Evolutionary conservation across 2,797 vertebrate genomes (phyloP), one percentile per base, ranked within the genome.

Genomic region (Gymnopithys bicolor): DNA sequence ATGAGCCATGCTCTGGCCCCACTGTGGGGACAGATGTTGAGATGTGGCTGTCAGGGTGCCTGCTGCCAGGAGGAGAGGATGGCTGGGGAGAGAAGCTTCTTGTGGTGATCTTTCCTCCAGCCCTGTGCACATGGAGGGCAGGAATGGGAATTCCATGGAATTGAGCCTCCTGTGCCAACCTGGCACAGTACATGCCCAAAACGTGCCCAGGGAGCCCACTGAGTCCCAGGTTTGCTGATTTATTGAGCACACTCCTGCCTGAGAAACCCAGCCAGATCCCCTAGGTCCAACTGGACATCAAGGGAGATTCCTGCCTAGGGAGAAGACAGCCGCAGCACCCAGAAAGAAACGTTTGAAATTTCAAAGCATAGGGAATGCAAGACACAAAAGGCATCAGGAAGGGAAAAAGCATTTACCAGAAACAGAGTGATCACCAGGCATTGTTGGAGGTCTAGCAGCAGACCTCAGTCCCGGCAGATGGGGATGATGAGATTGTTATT

Each of bases 171-270:
- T 41, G 10, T 13, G 21, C 59, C 70, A 71, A n/a, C 10, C 9
- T 60, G 33, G 75, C 41, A 19, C 0, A 0, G n/a, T 43, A n/a
- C 11, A 2, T 12, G 18, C 39, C 5, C 2, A 79, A 5, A 1
- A 0, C 1, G 0, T 62, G 39, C 35, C 41, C 58, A 30, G 45
- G 11, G 27, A 78, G n/a, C 56, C 58, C 69, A 30, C 24, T 1
- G 3, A 58, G 23, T 16, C 63, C 28, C 63, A 35, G 24, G 32
- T 68, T 41, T 60, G 14, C 28, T 33, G 32, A 30, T 77, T 73
- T 60, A 27, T 10, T 58, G 5, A 1, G 2, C 30, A 28, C 28
- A 7, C 5, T 87, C 48, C 51, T 76, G 51, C 53, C 35, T 37
- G 4, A 58, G 58, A 86, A 88, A 66, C 21, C 10, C 33, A 51